A percentile compares a stretch with the other conserved stretches of the same genome.
Conservation (phyloP, 2,888 invertebrate species). For the Orthosia gracilis region DNA sequence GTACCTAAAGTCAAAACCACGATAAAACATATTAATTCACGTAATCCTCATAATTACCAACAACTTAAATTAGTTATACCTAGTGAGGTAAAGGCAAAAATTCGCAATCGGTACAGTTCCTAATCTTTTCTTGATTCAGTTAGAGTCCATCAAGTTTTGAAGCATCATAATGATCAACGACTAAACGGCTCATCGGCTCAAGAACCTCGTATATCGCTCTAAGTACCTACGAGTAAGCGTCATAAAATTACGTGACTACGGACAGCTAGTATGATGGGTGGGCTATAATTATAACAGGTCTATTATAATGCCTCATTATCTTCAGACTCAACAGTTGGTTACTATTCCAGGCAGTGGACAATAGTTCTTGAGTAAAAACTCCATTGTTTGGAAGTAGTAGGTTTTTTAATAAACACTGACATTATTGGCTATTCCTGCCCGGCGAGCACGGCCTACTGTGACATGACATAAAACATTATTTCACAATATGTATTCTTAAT, state of each 20-base stretch:
- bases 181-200: too few relatives aligned
- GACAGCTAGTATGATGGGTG: background rate
- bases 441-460: too few relatives aligned
- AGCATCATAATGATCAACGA: too few relatives aligned
- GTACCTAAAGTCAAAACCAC: background rate
- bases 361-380: constrained; percentile 20
- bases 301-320: constrained; percentile 38
- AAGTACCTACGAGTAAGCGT: background rate
- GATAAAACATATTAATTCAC: background rate
- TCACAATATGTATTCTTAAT: too few relatives aligned
- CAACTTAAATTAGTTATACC: too few relatives aligned
- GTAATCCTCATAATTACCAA: too few relatives aligned
- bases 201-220: too few relatives aligned
- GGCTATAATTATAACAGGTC: constrained; percentile 5
- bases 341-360: background rate
- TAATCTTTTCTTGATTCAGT: background rate
- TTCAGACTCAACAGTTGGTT: background rate
- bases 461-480: too few relatives aligned
- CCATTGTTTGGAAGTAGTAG: background rate
- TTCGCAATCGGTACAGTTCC: background rate
- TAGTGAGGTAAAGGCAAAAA: too few relatives aligned
- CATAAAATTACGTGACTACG: constrained; percentile 24
- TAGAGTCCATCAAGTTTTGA: background rate
- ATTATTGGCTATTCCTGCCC: background rate
- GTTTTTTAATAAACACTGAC: background rate